Evolutionary conservation across 2,888 invertebrate genomes (phyloP).

Genomic region (Athalia rosae): DNA sequence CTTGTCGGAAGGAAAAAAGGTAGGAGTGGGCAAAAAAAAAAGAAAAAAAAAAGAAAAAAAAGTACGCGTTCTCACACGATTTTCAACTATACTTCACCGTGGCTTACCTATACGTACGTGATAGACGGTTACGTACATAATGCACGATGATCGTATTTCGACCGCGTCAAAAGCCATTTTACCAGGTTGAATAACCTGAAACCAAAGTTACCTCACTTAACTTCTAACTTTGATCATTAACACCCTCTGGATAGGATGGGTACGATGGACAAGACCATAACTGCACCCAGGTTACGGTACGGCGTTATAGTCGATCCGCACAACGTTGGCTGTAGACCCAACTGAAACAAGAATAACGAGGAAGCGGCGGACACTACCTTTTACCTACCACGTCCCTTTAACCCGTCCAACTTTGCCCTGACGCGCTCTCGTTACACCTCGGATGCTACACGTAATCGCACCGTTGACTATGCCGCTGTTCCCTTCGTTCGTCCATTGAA

Average conservation of each 20-base stretch:
- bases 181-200: slow-evolving; percentile 38
- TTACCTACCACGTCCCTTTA: slow-evolving; percentile 14
- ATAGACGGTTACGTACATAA: neutral
- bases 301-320: neutral
- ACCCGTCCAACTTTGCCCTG: neutral
- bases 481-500: neutral
- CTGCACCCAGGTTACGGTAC: neutral
- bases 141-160: neutral
- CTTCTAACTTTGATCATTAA: slow-evolving; percentile 39
- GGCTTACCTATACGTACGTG: neutral
- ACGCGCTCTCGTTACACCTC: slow-evolving; percentile 31
- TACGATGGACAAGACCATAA: slow-evolving; percentile 19
- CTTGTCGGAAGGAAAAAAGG: neutral
- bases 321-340: neutral
- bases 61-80: neutral
- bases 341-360: neutral
- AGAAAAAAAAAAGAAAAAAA: too few species aligned
- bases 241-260: slow-evolving; percentile 14
- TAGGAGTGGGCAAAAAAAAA: too few species aligned
- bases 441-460: neutral
- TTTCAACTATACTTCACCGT: neutral
- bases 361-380: too few species aligned
- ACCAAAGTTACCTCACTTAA: slow-evolving; percentile 6
- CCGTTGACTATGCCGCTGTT: too few species aligned
- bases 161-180: slow-evolving; percentile 29